Base-by-base conservation (phyloP, 1,140 invertebrate species). In the Halesus radiatus region DNA sequence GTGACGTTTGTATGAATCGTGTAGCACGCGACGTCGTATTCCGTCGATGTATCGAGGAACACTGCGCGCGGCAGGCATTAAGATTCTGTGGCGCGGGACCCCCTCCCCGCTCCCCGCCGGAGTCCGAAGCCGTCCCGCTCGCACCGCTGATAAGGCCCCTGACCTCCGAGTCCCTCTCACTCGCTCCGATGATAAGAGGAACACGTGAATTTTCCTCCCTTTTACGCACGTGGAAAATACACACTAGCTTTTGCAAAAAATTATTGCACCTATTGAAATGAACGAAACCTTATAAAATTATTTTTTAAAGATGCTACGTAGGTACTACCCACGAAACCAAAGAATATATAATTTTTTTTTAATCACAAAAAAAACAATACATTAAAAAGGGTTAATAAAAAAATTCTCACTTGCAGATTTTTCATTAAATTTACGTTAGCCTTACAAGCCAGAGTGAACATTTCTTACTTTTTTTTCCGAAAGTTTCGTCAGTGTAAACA, bases 41-140 rank as follows among this genome's bases (percentile, higher is more conserved):
- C 86, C 87, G 86, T 82, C 85, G 85, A 86, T 83, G 85, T 87
- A 87, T 86, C 88, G 88, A 87, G 86, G 85, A 86, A 84, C 87
- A 89, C 89, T 90, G 87, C 85, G 84, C 84, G 81, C 53, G 26
- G 81, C 74, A 75, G 37, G 73, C 82, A 78, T 62, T 79, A 66
- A 73, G 79, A 78, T 76, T 80, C 84, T 85, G 86, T 84, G 87
- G 87, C 86, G 85, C 85, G 87, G 76, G 73, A 53, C 52, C 18
- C 78, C 64, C 20, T 84, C 84, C 85, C 74, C 86, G 83, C 85
- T 84, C 84, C 84, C 85, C 85, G 84, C 86, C 86, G 87, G 88
- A 23, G 58, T 52, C 76, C 18, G n/a, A 75, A 22, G 68, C 77
- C 74, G 58, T 64, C 80, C 56, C 64, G 13, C 45, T 73, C 76